Evolutionary conservation across 2,888 invertebrate genomes (phyloP).

Genomic region (Anorthoa munda): DNA sequence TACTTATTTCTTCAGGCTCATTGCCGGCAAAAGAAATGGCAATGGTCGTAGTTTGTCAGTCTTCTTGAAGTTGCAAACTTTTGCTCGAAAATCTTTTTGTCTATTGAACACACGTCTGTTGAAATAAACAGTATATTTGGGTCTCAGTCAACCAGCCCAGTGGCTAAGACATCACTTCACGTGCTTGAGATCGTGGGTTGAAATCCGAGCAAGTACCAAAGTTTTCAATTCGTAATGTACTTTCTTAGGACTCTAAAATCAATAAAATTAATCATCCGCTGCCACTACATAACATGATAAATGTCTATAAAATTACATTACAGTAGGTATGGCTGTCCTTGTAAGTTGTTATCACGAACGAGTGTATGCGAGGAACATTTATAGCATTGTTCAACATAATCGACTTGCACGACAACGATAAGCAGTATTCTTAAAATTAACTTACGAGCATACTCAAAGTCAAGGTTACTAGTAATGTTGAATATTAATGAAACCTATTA

Average conservation of each 20-base stretch:
- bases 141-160: no score
- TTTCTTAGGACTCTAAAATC: neutral
- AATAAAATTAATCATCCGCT: neutral
- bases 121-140: no score
- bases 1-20: no score
- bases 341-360: constrained; percentile 22
- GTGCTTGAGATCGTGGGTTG: no score
- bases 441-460: neutral
- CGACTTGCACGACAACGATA: neutral
- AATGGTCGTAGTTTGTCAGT: no score
- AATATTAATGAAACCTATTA: neutral
- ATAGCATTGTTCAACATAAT: constrained; percentile 14
- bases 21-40: no score
- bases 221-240: no score
- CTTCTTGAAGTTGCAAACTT: no score
- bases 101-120: no score
- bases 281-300: neutral
- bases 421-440: neutral
- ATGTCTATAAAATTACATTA: neutral
- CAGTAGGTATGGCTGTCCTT: neutral
- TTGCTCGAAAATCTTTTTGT: no score
- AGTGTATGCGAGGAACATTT: constrained; percentile 1
- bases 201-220: no score
- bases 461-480: neutral
- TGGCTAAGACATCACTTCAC: no score